A percentile compares a stretch with the other conserved stretches of the same genome.
Conservation (phyloP, 1,140 invertebrate species). For the Antheraea mylitta region DNA sequence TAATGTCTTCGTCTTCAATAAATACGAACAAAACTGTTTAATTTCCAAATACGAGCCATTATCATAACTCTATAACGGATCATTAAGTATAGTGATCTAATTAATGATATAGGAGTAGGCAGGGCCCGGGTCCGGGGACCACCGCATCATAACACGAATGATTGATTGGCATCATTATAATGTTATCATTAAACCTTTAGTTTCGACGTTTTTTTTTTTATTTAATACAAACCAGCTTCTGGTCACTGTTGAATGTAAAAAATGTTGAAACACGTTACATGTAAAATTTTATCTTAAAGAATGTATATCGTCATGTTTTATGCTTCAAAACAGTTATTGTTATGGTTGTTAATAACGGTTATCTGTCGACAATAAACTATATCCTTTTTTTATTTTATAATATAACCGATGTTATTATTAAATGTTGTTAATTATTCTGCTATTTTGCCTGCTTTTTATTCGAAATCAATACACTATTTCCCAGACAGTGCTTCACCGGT, state of each 20-base stretch:
- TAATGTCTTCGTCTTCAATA: not conserved
- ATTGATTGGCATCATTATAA: constrained; percentile 14
- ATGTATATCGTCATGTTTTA: too few species aligned
- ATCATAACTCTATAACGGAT: constrained; percentile 5
- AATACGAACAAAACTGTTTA: not conserved
- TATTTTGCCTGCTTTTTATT: too few species aligned
- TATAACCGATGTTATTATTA: too few species aligned
- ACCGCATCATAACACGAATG: constrained; percentile 14
- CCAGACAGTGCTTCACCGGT: too few species aligned
- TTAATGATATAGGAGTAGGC: constrained; percentile 11
- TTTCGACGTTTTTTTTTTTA: not conserved
- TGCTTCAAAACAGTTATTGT: too few species aligned
- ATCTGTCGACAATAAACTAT: too few species aligned
- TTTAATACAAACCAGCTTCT: not conserved
- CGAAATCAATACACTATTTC: too few species aligned
- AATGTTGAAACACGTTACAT: not conserved
- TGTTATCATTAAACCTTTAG: constrained; percentile 4
- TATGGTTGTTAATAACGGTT: too few species aligned
- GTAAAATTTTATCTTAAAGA: too few species aligned
- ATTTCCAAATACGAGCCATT: not conserved
- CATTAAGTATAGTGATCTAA: constrained; percentile 11
- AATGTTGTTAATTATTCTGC: too few species aligned
- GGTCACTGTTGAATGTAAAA: not conserved
- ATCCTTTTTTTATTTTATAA: too few species aligned
- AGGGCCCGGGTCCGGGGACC: not conserved